These are phyloP conservation scores for Burhinus oedicnemus DNA, from an alignment of 2,113 vertebrate species.

Conservation along the genomic window DNA sequence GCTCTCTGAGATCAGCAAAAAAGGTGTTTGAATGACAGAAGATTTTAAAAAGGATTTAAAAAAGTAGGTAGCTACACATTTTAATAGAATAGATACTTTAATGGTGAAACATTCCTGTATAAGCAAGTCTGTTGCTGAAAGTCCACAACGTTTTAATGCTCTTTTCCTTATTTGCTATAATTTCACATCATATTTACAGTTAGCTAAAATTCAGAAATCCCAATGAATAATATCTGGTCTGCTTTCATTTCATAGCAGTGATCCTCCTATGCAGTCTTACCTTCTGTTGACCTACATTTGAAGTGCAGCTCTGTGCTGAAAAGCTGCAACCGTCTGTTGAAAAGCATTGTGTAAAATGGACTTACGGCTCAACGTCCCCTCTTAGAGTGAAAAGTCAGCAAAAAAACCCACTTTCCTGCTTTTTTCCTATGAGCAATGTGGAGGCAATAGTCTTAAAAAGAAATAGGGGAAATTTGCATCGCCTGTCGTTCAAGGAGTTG, in stretches of 20 bases:
- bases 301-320: not conserved
- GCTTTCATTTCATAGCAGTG: not conserved
- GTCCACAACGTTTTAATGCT: not conserved
- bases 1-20: not conserved
- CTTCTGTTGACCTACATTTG: constrained; percentile 25
- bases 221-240: not conserved
- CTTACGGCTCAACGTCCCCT: not conserved
- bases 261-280: not conserved
- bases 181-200: not conserved
- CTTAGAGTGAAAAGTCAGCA: not conserved
- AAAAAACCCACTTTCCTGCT: not conserved
- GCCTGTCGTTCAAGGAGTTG: rapidly evolving
- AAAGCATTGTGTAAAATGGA: not conserved
- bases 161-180: not conserved
- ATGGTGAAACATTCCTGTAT: not conserved
- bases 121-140: not conserved
- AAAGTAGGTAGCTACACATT: not conserved
- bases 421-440: not conserved
- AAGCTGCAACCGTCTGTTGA: not conserved
- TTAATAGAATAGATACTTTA: not conserved
- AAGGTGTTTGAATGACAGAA: not conserved
- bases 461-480: not conserved
- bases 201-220: not conserved
- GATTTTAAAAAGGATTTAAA: not conserved
- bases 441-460: not conserved